These are phyloP conservation scores for Odocoileus hemionus DNA, from an alignment of 2,113 vertebrate genomes.

Conservation along the genomic window DNA sequence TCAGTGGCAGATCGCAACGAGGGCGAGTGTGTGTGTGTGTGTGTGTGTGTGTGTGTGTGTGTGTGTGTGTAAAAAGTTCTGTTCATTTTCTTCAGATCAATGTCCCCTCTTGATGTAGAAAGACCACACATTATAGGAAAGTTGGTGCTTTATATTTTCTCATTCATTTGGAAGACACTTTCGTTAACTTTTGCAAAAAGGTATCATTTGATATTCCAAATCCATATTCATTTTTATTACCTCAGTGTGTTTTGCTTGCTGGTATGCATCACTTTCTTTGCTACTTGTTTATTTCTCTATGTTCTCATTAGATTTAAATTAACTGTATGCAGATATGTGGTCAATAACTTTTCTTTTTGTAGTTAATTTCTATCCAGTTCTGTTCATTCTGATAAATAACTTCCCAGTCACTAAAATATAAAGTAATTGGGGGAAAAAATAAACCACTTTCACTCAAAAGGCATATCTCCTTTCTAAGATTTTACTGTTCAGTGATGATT, in stretches of 20 bases:
- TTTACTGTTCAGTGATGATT: neutral
- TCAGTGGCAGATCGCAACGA: neutral
- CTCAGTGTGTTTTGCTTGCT: neutral
- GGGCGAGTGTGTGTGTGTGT: neutral
- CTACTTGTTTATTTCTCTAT: neutral
- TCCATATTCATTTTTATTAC: neutral
- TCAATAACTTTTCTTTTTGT: neutral
- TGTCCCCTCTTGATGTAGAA: neutral
- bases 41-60: neutral
- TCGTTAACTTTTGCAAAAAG: neutral
- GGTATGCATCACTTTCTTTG: fast-evolving
- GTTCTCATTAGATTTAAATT: neutral
- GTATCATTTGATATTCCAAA: neutral
- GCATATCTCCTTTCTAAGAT: neutral
- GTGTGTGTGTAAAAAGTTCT: neutral
- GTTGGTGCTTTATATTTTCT: neutral
- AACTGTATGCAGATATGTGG: neutral
- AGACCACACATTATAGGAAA: fast-evolving
- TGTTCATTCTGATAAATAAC: neutral
- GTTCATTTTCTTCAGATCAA: neutral
- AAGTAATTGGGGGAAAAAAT: neutral
- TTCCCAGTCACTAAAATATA: neutral
- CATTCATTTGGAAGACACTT: neutral
- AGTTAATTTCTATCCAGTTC: neutral
- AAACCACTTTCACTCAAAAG: neutral